Base-by-base conservation (phyloP, 2,888 invertebrate genomes). In the Actias luna region DNA sequence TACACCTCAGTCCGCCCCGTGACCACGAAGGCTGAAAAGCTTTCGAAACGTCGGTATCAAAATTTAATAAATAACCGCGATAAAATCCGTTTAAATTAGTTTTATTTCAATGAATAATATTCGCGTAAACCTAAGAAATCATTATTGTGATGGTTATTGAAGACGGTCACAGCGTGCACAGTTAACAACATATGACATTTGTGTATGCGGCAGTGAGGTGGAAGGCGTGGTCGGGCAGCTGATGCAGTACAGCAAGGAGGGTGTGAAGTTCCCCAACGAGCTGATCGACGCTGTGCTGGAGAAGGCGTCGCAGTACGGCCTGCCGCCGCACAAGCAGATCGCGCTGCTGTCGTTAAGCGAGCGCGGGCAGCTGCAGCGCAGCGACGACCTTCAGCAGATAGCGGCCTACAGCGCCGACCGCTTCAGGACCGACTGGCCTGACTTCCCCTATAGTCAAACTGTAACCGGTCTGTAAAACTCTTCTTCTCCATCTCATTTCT, bases 291-390 rank as follows among this genome's bases (percentile, higher is more conserved):
- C 33, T 12, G 75, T 82, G 52, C 70, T 83, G 65, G 63, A 61
- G 58, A 69, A 66, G 50, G 87, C 84, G 0, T 63, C 71, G 0
- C 73, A 70, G 62, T 66, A 72, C 33, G 75, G 75, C 0, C 74
- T 89, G 10, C 76, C 86, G 39, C 84, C 89, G 52, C 86, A 86
- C 79, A 73, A 74, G 55, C 88, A 84, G 72, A 76, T 87, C 33
- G 76, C 72, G 0, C 77, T 88, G 39, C 69, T 88, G 68, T 75
- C 88, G 1, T 74, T 88, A 35, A 76, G 81, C 63, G 79, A 77
- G 63, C 70, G 72, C 59, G 58, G 71, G 22, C 64, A 75, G 61
- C 63, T 72, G 4, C 76, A 72, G 1, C 76, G 75, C 55, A 67
- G 70, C 16, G 76, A 71, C 10, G 87, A 85, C 58, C 42, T 84